Base-by-base conservation (phyloP, 2,888 invertebrate species). In the Agrotis ipsilon region DNA sequence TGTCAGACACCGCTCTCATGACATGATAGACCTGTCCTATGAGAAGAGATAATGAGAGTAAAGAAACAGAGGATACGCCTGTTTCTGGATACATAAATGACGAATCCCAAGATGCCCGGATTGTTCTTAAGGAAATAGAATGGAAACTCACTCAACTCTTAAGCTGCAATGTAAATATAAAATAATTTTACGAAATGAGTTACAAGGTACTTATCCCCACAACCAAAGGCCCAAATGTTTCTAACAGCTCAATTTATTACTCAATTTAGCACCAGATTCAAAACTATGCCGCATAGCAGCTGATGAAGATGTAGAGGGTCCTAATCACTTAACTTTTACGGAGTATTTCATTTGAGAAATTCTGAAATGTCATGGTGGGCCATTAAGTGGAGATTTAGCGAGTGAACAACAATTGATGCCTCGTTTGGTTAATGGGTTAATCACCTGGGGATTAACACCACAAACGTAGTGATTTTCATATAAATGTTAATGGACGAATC, bases 301-400 rank as follows among this genome's bases (percentile, higher is more conserved):
- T 66, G 77, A 72, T 80, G 62, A 73, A 81, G 73, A 75, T 66
- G 51, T 58, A 61, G 84, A 75, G 63, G 67, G 59, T 68, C 54
- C 69, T 87, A 86, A 87, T 86, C 81, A 77, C 81, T 73, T 72
- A 85, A 87, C 78, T 87, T 88, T 83, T 67, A 74, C 68, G 63
- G 68, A 75, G 66, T 78, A 75, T 83, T 82, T 73, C 72, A 71
- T 68, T 73, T 76, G 66, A 69, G 70, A 85, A 72, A 82, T 85
- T 84, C 63, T 72, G 72, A 64, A 67, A 49, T 71, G 77, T 86
- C 86, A 87, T 73, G 81, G 61, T 70, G 27, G 58, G 54, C 66
- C 79, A 83, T 85, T 82, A 81, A 66, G 68, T 49, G 55, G 18
- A 70, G 59, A 78, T 70, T 78, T 78, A 82, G 79, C 64, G 82